Conservation (phyloP, 2,888 invertebrate species). For the Acleris literana region DNA sequence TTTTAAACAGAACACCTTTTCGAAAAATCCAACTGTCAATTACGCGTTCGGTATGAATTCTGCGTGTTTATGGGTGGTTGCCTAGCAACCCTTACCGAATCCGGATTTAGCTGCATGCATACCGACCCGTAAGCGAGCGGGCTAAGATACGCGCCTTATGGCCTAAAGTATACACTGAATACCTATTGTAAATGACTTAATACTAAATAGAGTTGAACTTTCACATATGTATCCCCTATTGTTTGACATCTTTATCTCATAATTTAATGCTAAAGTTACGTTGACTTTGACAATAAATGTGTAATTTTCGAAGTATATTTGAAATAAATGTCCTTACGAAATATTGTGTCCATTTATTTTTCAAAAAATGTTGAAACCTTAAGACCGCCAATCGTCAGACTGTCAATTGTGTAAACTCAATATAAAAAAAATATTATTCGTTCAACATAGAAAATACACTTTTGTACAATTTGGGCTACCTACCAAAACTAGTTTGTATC, state of each 20-base stretch:
- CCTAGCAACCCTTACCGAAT: too few relatives aligned
- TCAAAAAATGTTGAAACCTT: background rate
- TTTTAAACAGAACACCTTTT: too few relatives aligned
- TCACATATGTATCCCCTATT: conserved; percentile 47
- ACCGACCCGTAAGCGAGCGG: too few relatives aligned
- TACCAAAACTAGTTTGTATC: too few relatives aligned
- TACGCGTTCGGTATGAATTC: too few relatives aligned
- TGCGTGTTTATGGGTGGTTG: too few relatives aligned
- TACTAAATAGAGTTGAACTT: conserved; percentile 48
- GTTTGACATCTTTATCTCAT: conserved; percentile 51
- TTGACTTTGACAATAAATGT: conserved; percentile 84
- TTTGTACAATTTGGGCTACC: too few relatives aligned
- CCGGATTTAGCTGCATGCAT: too few relatives aligned
- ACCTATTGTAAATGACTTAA: conserved; percentile 15
- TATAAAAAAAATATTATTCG: conserved; percentile 5
- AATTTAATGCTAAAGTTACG: conserved; percentile 74
- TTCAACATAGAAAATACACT: too few relatives aligned
- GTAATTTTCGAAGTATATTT: conserved; percentile 66
- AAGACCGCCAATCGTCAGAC: too few relatives aligned
- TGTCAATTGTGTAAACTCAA: background rate
- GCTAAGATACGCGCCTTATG: conserved; percentile 10
- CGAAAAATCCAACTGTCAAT: too few relatives aligned
- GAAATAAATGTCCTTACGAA: conserved; percentile 70
- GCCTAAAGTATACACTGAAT: conserved; percentile 4
- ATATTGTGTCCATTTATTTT: conserved; percentile 43